A percentile compares a stretch with the other conserved stretches of the same genome.
phyloP scores from a whole-genome alignment of 35 echinoderm and acorn worm genomes.

The Anneissia japonica region DNA sequence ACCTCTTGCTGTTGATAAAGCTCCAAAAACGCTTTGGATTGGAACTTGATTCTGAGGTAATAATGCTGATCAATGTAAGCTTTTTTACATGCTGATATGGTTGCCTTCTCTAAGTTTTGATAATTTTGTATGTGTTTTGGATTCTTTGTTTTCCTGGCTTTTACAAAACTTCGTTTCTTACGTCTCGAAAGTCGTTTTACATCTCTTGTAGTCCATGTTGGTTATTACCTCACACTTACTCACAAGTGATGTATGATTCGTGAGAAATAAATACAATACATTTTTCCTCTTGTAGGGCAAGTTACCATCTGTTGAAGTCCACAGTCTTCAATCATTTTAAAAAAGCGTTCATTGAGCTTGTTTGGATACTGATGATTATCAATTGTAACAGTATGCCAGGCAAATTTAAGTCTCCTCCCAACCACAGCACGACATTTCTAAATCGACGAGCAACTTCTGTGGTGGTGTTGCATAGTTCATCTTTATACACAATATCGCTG shows the following conservation, averaged over 20 bases:
- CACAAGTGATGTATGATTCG: constrained; percentile 21
- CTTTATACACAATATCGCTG: no score
- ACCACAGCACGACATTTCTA: constrained; percentile 34
- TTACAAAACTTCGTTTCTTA: constrained; percentile 30
- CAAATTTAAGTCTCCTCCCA: constrained; percentile 25
- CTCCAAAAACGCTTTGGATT: constrained; percentile 29
- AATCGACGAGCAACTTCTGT: no score
- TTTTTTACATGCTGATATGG: constrained; percentile 14
- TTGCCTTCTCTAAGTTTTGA: constrained; percentile 10
- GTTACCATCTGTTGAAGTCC: constrained; percentile 16
- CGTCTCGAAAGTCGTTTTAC: constrained; percentile 22
- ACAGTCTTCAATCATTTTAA: constrained; percentile 12
- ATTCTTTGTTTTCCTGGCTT: neutral
- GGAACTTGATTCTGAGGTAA: neutral
- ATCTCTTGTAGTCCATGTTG: constrained; percentile 25
- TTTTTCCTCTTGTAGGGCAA: constrained; percentile 21
- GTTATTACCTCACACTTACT: neutral
- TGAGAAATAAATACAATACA: constrained; percentile 10
- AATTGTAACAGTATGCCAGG: neutral
- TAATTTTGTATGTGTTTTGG: constrained; percentile 3
- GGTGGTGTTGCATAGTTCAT: no score
- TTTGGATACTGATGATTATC: neutral
- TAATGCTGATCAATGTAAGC: constrained; percentile 34
- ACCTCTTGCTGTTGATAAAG: constrained; percentile 23
- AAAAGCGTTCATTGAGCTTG: neutral